Evolutionary conservation across 2,888 invertebrate genomes (phyloP), one percentile per base, ranked within the genome.

Genomic region (Agriopis leucophaearia): DNA sequence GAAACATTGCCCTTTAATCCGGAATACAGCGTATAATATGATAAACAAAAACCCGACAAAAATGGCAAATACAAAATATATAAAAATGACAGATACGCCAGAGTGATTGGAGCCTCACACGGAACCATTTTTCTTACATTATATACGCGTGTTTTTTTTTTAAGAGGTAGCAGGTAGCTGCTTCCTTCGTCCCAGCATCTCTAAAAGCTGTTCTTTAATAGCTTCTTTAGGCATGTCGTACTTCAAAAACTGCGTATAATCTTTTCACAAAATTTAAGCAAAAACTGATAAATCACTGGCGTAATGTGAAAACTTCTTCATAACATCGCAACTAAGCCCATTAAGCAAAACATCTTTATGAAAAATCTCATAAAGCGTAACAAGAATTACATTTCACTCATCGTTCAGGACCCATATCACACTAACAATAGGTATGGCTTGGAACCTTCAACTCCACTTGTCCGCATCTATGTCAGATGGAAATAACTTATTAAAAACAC

Each of bases 331-430:
- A 69, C 66, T 69, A 69, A 71, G 66, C 64, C 71, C 68, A 71
- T 71, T 69, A 68, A 56, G 64, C 50, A 40, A 56, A 63, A 63
- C 63, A 66, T 64, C 68, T 55, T 69, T 66, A 66, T 70, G 68
- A 69, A 72, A 69, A 72, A 69, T 73, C 57, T 71, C 66, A 73
- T 71, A 70, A 69, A 65, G 60, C 45, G 59, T 6, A 57, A 8
- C 66, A 47, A 44, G 27, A 48, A 64, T 57, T 57, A 58, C 64
- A 62, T 61, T 58, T 61, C 56, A 62, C 60, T 66, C 61, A 47
- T 62, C 62, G 38, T 65, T 56, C 47, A 15, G 54, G 73, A 81
- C 81, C 83, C 80, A 74, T 69, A 72, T 83, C 81, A 81, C 73
- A 52, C 10, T 70, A 65, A 69, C 66, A 67, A 71, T 73, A 72